Evolutionary conservation across 2,888 invertebrate species (phyloP).

Genomic region (Drosophila hamatofila): DNA sequence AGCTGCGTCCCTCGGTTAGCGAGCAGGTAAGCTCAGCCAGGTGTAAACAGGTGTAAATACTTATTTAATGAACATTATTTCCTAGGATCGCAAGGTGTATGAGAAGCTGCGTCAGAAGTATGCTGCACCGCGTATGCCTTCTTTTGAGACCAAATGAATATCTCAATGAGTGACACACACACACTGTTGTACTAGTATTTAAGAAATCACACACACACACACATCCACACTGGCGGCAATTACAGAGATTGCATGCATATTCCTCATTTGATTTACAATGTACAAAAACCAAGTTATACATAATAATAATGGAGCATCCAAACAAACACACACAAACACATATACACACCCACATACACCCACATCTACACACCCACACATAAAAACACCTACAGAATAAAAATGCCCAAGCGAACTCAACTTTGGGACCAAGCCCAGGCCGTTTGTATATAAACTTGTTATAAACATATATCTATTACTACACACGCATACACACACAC

Average conservation of each 20-base stretch:
- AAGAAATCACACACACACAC: slow-evolving; percentile 27
- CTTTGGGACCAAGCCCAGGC: slow-evolving; percentile 52
- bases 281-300: slow-evolving; percentile 41
- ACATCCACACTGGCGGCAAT: slow-evolving; percentile 14
- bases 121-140: slow-evolving; percentile 83
- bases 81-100: slow-evolving; percentile 90
- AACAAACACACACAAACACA: slow-evolving; percentile 1
- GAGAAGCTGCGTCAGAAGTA: slow-evolving; percentile 90
- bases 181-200: slow-evolving; percentile 54
- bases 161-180: slow-evolving; percentile 18
- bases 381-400: slow-evolving; percentile 18
- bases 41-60: fast-evolving
- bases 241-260: slow-evolving; percentile 26
- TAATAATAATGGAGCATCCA: slow-evolving; percentile 12
- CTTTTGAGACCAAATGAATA: slow-evolving; percentile 56
- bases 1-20: slow-evolving; percentile 95
- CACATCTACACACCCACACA: background rate
- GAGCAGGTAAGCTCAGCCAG: slow-evolving; percentile 86
- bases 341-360: background rate
- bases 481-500: background rate
- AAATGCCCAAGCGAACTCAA: slow-evolving; percentile 45
- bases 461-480: slow-evolving; percentile 18
- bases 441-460: slow-evolving; percentile 6
- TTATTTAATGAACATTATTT: slow-evolving; percentile 22
- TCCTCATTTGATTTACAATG: slow-evolving; percentile 44